These are phyloP conservation scores for Drosophila aff. DNA, from an alignment of 1,140 invertebrate species.

Conservation along the genomic window DNA sequence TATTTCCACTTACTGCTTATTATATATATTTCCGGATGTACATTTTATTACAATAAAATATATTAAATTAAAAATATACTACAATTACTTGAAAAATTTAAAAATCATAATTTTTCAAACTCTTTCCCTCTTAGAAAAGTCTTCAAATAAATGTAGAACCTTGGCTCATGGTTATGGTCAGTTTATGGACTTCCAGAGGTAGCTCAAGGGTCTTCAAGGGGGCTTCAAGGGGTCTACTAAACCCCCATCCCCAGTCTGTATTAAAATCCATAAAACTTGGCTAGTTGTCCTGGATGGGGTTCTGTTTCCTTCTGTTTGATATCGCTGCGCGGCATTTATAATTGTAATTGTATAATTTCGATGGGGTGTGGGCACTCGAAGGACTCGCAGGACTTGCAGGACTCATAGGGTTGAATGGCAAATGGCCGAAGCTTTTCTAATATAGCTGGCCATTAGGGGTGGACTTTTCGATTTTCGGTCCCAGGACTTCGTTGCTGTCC, in stretches of 20 bases:
- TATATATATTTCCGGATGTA: no score
- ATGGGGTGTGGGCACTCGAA: constrained; percentile 13
- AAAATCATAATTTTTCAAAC: background rate
- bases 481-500: constrained; percentile 25
- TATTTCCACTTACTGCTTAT: no score
- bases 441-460: constrained; percentile 68
- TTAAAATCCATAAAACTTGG: constrained; percentile 24
- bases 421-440: constrained; percentile 55
- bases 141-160: background rate
- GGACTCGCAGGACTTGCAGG: constrained; percentile 22
- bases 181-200: constrained; percentile 42
- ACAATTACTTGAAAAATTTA: background rate
- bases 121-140: background rate
- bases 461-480: constrained; percentile 61
- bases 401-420: constrained; percentile 70
- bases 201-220: background rate
- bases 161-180: constrained; percentile 32
- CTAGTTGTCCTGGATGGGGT: constrained; percentile 32
- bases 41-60: no score
- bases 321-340: constrained; percentile 65
- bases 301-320: constrained; percentile 50
- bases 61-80: background rate
- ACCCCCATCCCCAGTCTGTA: background rate
- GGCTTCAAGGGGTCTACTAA: constrained; percentile 1
- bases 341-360: constrained; percentile 72